Base-by-base conservation (phyloP, 2,888 invertebrate species). In the Ligdia adustata region DNA sequence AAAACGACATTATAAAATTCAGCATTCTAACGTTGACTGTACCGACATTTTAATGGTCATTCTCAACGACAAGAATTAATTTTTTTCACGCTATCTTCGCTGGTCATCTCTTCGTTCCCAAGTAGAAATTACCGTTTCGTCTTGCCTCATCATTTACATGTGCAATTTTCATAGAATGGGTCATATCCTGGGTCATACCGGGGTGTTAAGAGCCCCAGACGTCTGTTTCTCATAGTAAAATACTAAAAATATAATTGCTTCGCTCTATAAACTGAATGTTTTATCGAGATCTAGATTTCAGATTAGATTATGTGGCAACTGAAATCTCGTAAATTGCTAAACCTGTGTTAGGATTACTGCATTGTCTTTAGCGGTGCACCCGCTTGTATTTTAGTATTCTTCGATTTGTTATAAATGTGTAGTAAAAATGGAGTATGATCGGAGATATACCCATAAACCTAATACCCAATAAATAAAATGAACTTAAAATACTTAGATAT, bases 41-140 rank as follows among this genome's bases (percentile, higher is more conserved):
- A 39, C 45, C 32, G 28, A 47, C 33, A 38, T 44, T 53, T 42
- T 60, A 57, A 55, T 60, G 54, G 35, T 34, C 44, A 43, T 27
- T 32, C 51, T 58, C 50, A 49, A 54, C 56, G 54, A 57, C 50
- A 64, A 48, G 67, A 70, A 71, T 71, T 73, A 72, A 69, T 70
- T 61, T 64, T 43, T 59, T 49, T 22, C 12, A 32, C 52, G 22
- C 62, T 70, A 73, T 73, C 74, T 69, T 59, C 58, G 64, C 48
- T 62, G 53, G 57, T 55, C 52, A 74, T 74, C 73, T 69, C 57
- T 43, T 59, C 52, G 50, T 49, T 61, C 64, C 48, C 51, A 55
- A 48, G 52, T 42, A 51, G 59, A 65, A 64, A 44, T 54, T 55
- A 55, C 57, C 39, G 61, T 61, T 56, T 27, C 32, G 16, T 5